phyloP scores from a whole-genome alignment of 2,797 vertebrate genomes.

The Cryptoblepharus egeriae region DNA sequence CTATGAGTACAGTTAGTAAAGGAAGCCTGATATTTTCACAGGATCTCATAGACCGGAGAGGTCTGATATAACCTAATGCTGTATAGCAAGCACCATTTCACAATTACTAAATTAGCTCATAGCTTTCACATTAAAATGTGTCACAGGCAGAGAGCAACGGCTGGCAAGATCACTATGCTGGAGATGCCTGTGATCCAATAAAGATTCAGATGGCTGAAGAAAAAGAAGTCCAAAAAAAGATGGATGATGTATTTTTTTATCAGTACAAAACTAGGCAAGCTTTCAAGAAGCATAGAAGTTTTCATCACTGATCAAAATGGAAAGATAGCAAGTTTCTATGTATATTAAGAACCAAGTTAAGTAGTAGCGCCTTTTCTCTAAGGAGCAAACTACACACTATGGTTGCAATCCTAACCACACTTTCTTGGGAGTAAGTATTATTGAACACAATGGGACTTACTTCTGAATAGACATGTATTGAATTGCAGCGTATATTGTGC shows the following conservation, averaged over 20 bases:
- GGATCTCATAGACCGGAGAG: background rate
- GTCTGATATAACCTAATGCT: background rate
- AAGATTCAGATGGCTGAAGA: background rate
- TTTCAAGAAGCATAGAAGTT: background rate
- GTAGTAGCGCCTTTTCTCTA: background rate
- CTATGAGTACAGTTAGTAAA: background rate
- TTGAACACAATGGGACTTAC: no score
- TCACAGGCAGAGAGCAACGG: background rate
- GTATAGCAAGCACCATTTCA: background rate
- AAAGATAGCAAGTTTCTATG: background rate
- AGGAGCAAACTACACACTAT: no score
- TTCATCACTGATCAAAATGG: background rate
- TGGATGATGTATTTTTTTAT: background rate
- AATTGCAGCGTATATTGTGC: no score
- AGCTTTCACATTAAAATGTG: background rate
- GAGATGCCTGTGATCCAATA: background rate
- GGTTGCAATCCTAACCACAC: no score
- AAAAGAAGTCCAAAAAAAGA: background rate
- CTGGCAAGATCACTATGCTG: no score
- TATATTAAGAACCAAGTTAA: background rate
- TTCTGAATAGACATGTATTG: no score
- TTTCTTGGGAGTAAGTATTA: no score
- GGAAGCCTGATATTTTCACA: background rate
- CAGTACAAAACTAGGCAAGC: background rate
- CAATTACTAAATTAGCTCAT: background rate